Conservation (phyloP, 2,888 invertebrate genomes). For the Lypha dubia region DNA sequence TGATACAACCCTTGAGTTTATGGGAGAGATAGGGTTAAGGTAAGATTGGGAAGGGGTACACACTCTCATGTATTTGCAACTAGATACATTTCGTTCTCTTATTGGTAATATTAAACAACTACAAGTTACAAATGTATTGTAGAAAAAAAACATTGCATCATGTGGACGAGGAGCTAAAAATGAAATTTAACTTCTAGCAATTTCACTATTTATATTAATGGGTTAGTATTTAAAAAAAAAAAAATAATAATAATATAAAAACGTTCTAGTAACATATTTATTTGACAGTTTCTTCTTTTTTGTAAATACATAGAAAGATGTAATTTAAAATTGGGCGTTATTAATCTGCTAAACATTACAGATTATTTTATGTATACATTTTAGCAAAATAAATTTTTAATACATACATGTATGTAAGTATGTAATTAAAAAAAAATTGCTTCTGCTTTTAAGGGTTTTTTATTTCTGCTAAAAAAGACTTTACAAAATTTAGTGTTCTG, state of each 20-base stretch:
- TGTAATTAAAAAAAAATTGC: background rate
- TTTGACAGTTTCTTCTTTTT: conserved; percentile 3
- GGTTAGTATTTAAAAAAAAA: background rate
- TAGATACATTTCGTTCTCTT: too few relatives aligned
- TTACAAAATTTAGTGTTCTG: conserved; percentile 48
- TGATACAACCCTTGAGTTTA: background rate
- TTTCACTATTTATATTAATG: background rate
- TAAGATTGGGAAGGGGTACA: too few relatives aligned
- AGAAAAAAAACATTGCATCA: too few relatives aligned
- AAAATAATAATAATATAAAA: background rate
- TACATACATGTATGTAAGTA: too few relatives aligned
- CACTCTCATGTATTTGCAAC: too few relatives aligned
- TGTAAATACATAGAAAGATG: conserved; percentile 9
- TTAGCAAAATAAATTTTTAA: background rate
- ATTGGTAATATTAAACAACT: too few relatives aligned
- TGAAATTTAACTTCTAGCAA: conserved; percentile 3
- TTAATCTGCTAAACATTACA: background rate
- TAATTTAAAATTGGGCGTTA: conserved; percentile 16
- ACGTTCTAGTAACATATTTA: background rate
- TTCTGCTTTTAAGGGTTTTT: conserved; percentile 8
- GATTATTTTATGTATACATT: background rate
- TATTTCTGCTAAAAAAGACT: conserved; percentile 44
- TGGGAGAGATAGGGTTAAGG: too few relatives aligned
- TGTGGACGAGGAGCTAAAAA: too few relatives aligned
- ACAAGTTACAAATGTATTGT: too few relatives aligned